A percentile compares a stretch with the other conserved stretches of the same genome.
Conservation (phyloP, 2,113 vertebrate genomes). For the Ginglymostoma cirratum region DNA sequence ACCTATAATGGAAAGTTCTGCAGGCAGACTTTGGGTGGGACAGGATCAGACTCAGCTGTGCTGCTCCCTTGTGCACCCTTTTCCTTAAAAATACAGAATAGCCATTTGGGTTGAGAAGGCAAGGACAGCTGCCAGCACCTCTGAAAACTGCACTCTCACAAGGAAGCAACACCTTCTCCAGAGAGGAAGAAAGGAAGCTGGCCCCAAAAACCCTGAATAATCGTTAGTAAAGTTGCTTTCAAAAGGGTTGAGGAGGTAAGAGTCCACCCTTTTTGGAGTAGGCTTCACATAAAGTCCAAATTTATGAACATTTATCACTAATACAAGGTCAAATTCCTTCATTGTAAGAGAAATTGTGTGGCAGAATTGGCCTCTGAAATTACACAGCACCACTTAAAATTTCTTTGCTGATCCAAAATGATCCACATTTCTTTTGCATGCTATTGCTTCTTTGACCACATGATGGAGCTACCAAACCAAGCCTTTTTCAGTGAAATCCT, state of each 20-base stretch:
- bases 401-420: slow-evolving; percentile 13
- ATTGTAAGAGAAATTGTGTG: background rate
- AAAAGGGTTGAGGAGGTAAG: background rate
- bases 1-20: background rate
- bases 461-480: slow-evolving; percentile 1
- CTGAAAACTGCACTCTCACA: background rate
- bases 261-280: background rate
- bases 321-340: background rate
- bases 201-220: background rate
- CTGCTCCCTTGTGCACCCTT: background rate
- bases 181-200: background rate
- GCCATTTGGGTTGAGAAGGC: background rate
- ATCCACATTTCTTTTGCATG: background rate
- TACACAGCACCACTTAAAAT: slow-evolving; percentile 3
- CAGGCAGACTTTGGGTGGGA: background rate
- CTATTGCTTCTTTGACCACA: background rate
- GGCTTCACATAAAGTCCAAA: background rate
- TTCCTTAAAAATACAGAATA: background rate
- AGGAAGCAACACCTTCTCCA: background rate
- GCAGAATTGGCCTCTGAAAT: background rate
- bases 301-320: slow-evolving; percentile 11
- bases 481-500: background rate
- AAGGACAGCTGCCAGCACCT: background rate
- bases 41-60: background rate
- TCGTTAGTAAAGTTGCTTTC: background rate